Evolutionary conservation across 2,113 vertebrate species (phyloP).

Genomic region (Micromys minutus): DNA sequence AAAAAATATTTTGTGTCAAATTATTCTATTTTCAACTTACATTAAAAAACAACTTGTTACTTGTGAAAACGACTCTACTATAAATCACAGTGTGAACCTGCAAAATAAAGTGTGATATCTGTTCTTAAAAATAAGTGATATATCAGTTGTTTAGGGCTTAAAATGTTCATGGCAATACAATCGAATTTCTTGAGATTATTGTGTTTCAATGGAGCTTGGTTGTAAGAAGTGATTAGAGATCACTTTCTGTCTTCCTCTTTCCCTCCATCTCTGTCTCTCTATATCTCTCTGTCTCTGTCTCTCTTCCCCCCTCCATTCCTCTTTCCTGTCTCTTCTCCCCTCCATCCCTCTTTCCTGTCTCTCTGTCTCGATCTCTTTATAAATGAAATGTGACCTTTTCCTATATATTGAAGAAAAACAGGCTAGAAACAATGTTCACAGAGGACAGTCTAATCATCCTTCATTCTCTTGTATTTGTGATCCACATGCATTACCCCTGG

Average conservation of each 20-base stretch:
- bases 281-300: neutral
- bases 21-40: neutral
- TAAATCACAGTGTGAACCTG: neutral
- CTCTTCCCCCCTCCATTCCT: neutral
- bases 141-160: neutral
- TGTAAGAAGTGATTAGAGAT: neutral
- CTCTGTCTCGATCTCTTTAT: neutral
- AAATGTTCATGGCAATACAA: neutral
- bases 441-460: neutral
- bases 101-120: neutral
- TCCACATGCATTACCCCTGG: neutral
- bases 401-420: neutral
- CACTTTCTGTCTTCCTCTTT: neutral
- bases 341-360: neutral
- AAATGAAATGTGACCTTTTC: neutral
- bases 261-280: neutral
- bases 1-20: no score
- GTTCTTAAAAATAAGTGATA: conserved; percentile 1
- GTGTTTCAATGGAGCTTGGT: neutral
- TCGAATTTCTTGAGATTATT: neutral
- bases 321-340: neutral
- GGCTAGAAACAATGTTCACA: neutral
- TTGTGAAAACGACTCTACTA: neutral
- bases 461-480: neutral
- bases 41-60: neutral